Evolutionary conservation across 2,888 invertebrate species (phyloP), one percentile per base, ranked within the genome.

Genomic region (Agrilus mali): DNA sequence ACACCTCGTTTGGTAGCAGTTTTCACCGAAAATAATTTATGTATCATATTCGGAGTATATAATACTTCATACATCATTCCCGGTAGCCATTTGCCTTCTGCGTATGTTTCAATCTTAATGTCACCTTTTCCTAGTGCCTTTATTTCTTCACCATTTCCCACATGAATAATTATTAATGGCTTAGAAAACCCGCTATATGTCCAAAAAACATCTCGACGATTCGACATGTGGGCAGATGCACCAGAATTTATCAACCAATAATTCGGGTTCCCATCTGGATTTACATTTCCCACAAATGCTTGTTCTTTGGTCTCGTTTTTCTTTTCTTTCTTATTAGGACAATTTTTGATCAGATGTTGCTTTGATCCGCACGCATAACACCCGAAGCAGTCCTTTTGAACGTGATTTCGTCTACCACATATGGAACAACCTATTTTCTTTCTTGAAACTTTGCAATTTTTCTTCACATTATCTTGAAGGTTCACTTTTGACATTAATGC

Each of bases 361-460:
- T 17, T 17, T 17, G 17, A 17, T 17, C 17, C 17, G 17, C 17
- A 17, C 17, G 17, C 3, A 5, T 17, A 17, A 17, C 17, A 17
- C 17, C 17, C 17, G 17, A 17, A 17, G 5, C 17, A 17, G 5
- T 17, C 17, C 5, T 17, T n/a, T n/a, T n/a, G n/a, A n/a, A n/a
- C n/a, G n/a, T n/a, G n/a, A n/a, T 17, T 43, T 32, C 31, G 27
- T 16, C 36, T 44, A 4, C 49, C 45, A 44, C 49, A 52, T n/a
- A 43, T 49, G 34, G 33, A 47, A 47, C 46, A 40, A 38, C 35
- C 14, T 5, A 17, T 17, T 17, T 17, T n/a, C n/a, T n/a, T n/a
- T n/a, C n/a, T n/a, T n/a, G n/a, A n/a, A n/a, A n/a, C n/a, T n/a
- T n/a, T n/a, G n/a, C n/a, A n/a, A n/a, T n/a, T n/a, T n/a, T n/a